Evolutionary conservation across 2,113 vertebrate genomes (phyloP).

Genomic region (Aythya baeri): DNA sequence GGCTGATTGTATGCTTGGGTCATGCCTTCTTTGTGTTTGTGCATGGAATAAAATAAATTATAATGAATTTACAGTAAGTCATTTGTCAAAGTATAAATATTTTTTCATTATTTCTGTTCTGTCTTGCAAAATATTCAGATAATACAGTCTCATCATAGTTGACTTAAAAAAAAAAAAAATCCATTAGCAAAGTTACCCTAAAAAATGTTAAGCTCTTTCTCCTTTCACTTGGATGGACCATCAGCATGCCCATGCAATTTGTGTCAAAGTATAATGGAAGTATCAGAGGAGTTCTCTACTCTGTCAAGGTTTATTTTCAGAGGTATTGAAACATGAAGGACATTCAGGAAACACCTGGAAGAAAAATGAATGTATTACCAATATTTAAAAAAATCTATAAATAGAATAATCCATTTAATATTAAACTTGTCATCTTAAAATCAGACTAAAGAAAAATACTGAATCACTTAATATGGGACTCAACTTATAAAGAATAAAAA

Average conservation of each 20-base stretch:
- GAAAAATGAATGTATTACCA: background rate
- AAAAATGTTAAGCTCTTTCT: slow-evolving; percentile 5
- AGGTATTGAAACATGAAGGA: background rate
- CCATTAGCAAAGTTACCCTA: background rate
- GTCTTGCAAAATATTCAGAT: background rate
- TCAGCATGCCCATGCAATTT: slow-evolving; percentile 1
- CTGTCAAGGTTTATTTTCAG: slow-evolving; percentile 35
- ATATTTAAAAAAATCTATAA: background rate
- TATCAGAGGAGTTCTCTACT: slow-evolving; percentile 8
- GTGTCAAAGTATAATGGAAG: background rate
- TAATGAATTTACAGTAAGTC: background rate
- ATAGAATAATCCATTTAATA: background rate
- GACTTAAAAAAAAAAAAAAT: background rate
- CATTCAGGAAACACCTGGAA: background rate
- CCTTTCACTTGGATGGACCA: background rate
- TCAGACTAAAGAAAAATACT: background rate
- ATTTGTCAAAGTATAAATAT: background rate
- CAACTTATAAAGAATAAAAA: background rate
- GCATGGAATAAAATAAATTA: background rate
- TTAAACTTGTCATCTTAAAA: background rate
- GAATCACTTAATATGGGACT: background rate
- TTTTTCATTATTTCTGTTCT: background rate
- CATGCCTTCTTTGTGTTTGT: background rate
- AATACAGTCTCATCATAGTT: background rate
- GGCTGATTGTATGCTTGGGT: background rate